Base-by-base conservation (phyloP, 2,113 vertebrate species). In the Camelus dromedarius region DNA sequence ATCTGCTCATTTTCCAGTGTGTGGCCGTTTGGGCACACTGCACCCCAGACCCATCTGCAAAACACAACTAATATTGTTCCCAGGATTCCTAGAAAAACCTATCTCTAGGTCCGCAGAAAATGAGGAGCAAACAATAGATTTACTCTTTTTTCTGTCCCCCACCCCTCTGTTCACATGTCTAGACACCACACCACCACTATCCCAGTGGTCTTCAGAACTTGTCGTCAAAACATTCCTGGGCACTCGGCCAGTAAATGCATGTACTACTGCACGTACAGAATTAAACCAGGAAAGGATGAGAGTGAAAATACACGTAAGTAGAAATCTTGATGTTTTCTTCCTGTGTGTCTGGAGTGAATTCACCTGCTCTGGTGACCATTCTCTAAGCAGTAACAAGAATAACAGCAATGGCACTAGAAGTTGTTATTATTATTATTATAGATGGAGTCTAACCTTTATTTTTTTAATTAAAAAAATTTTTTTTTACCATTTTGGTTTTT, bases 341-440 rank as follows among this genome's bases (percentile, higher is more conserved):
- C 67, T 42, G 1, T 0, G 8, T 7, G 8, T 15, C 9, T 8
- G 5, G 32, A 38, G 14, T 12, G 15, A 26, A 13, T 0, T 0
- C 15, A 24, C 5, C 16, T 54, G 3, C 28, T 86, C 19, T 50
- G 82, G 48, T 86, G 46, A 38, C n/a, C 6, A 6, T 10, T 54
- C 10, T 83, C 14, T 46, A n/a, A 35, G 15, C 10, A 62, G 28
- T 5, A 8, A 26, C 10, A 42, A 11, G 22, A 50, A 35, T 1
- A 1, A 58, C 8, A 7, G 46, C 52, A 7, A 3, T 7, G 16
- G 56, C 2, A 11, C n/a, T 3, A 64, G 13, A 80, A 38, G 20
- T 6, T 11, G 18, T 60, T n/a, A 28, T 30, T 42, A 42, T 42
- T 42, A 42, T 42, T 42, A 42, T 42, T 42, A 42, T 1, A 42